A percentile compares a stretch with the other conserved stretches of the same genome.
These are phyloP conservation scores for Mallotus villosus DNA, from an alignment of 2,797 vertebrate genomes.

Conservation along the genomic window DNA sequence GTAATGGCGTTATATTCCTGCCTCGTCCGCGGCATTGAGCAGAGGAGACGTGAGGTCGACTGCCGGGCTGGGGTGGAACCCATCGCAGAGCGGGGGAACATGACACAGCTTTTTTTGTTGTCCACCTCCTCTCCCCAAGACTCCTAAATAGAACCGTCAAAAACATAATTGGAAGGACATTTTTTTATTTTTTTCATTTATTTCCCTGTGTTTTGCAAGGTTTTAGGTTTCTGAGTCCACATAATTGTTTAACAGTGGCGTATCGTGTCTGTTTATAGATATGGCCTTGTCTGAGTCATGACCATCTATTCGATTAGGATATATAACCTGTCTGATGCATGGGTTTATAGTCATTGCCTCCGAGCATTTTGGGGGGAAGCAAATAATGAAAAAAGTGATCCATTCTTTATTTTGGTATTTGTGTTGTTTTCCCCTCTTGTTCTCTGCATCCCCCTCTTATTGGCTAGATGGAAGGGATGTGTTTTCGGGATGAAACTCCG, in stretches of 20 bases:
- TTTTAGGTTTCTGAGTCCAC: not conserved
- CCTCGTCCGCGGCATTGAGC: constrained; percentile 39
- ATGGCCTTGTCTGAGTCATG: too few species aligned
- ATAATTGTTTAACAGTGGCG: not conserved
- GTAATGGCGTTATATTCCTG: constrained; percentile 68
- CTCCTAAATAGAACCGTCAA: not conserved
- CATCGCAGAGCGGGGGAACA: not conserved
- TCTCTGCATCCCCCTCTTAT: constrained; percentile 37
- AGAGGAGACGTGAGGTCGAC: constrained; percentile 64
- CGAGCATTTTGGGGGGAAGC: not conserved
- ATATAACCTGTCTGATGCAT: not conserved
- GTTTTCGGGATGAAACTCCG: constrained; percentile 50
- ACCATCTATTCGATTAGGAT: too few species aligned
- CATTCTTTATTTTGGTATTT: not conserved
- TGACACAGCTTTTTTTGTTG: not conserved
- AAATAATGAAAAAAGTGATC: not conserved
- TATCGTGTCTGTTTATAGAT: too few species aligned
- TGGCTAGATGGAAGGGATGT: constrained; percentile 43
- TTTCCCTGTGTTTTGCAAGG: not conserved
- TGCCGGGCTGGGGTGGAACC: constrained; percentile 42
- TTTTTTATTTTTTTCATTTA: not conserved
- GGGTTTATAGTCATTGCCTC: not conserved
- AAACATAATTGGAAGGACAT: not conserved
- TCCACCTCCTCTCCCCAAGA: not conserved
- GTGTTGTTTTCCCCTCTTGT: not conserved